A percentile compares a stretch with the other conserved stretches of the same genome.
phyloP scores from a whole-genome alignment of 2,797 vertebrate genomes.

The Acanthurus lineatus region DNA sequence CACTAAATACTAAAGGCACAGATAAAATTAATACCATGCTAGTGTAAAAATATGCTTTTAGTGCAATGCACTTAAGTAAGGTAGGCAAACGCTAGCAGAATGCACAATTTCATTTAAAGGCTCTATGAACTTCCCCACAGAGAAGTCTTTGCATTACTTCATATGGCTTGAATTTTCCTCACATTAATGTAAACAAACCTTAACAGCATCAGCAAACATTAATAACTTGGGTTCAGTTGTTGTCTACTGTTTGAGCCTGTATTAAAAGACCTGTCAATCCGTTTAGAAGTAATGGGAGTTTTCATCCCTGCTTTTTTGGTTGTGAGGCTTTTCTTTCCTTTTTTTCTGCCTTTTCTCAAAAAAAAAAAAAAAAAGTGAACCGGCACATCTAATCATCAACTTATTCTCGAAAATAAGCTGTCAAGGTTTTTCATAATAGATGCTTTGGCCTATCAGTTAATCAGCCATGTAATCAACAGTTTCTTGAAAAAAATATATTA shows the following conservation, averaged over 20 bases:
- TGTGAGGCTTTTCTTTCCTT: slow-evolving; percentile 10
- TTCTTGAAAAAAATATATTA: slow-evolving; percentile 19
- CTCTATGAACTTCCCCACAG: slow-evolving; percentile 37
- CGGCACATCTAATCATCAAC: slow-evolving; percentile 4
- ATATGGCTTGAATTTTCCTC: slow-evolving; percentile 51
- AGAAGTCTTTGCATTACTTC: slow-evolving; percentile 51
- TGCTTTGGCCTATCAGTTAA: slow-evolving; percentile 37
- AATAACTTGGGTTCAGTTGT: slow-evolving; percentile 66
- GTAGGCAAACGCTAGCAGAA: slow-evolving; percentile 23
- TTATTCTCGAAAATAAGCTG: slow-evolving; percentile 21
- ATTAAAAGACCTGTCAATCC: slow-evolving; percentile 65
- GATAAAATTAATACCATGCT: not conserved
- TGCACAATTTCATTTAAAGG: slow-evolving; percentile 38
- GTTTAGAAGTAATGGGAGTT: slow-evolving; percentile 29
- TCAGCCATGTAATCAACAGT: slow-evolving; percentile 35
- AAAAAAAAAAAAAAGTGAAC: not conserved
- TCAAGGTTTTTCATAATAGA: slow-evolving; percentile 29
- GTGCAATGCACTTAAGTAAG: slow-evolving; percentile 4
- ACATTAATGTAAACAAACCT: slow-evolving; percentile 70
- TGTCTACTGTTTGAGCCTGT: slow-evolving; percentile 47
- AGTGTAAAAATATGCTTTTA: not conserved
- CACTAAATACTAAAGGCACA: not conserved
- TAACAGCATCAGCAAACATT: slow-evolving; percentile 74
- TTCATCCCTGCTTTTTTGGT: slow-evolving; percentile 30
- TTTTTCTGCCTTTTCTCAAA: slow-evolving; percentile 7